A percentile compares a stretch with the other conserved stretches of the same genome.
Evolutionary conservation across 35 echinoderm and acorn worm species (phyloP).

Genomic region (Ophioderma brevispina): DNA sequence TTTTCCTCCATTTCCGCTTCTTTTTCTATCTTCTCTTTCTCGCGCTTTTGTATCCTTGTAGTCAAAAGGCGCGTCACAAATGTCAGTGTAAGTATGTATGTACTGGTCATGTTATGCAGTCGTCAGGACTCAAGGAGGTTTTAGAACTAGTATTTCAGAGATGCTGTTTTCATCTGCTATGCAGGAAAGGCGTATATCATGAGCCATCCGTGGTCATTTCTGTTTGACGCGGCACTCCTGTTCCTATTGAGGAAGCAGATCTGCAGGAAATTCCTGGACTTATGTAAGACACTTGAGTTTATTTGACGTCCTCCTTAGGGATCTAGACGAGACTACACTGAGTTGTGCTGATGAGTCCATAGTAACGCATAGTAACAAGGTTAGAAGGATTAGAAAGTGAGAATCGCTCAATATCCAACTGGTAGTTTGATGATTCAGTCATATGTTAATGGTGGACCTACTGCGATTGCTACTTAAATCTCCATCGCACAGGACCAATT

Average conservation of each 20-base stretch:
- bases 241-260: not conserved
- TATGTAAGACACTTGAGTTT: too few species aligned
- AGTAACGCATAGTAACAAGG: not conserved
- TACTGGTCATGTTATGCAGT: constrained; percentile 53
- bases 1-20: too few species aligned
- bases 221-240: not conserved
- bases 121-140: constrained; percentile 53
- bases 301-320: not conserved
- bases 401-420: not conserved
- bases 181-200: not conserved
- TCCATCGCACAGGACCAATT: constrained; percentile 10
- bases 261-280: too few species aligned
- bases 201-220: constrained; percentile 60
- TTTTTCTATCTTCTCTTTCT: too few species aligned
- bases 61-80: too few species aligned
- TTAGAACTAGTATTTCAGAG: constrained; percentile 49
- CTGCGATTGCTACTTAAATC: constrained; percentile 30
- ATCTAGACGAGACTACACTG: too few species aligned
- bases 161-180: constrained; percentile 2
- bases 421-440: constrained; percentile 53
- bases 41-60: too few species aligned
- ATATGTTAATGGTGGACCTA: constrained; percentile 63
- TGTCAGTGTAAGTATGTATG: too few species aligned
- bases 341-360: not conserved
- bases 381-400: not conserved